Percentiles rank a stretch among this genome's conserved stretches.
phyloP scores from a whole-genome alignment of 2,888 invertebrate species.

The Torymus texanus region DNA sequence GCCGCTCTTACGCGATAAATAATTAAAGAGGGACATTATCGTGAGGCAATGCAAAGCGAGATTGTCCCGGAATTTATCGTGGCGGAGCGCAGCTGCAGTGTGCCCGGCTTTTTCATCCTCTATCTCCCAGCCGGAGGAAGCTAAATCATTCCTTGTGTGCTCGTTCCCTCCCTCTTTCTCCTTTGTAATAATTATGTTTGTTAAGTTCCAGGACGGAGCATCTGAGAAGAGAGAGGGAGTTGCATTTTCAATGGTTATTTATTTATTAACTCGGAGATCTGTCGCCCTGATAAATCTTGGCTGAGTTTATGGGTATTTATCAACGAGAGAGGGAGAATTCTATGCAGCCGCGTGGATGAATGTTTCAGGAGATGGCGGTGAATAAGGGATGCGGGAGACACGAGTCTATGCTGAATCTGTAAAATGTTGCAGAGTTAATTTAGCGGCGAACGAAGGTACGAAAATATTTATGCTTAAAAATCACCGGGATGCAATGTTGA shows the following conservation, averaged over 20 bases:
- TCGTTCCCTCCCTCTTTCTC: background rate
- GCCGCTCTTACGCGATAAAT: slow-evolving; percentile 56
- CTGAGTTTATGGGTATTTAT: too few relatives aligned
- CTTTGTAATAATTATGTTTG: slow-evolving; percentile 42
- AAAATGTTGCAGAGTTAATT: too few relatives aligned
- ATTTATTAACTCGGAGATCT: slow-evolving; percentile 8
- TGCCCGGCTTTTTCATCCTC: slow-evolving; percentile 2
- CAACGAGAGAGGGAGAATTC: too few relatives aligned
- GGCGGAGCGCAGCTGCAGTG: slow-evolving; percentile 3
- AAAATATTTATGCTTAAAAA: too few relatives aligned
- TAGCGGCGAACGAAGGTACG: too few relatives aligned
- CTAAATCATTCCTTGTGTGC: slow-evolving; percentile 24
- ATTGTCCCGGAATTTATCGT: slow-evolving; percentile 65
- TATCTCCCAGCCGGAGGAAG: slow-evolving; percentile 10
- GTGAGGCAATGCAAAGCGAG: slow-evolving; percentile 60
- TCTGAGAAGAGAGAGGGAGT: too few relatives aligned
- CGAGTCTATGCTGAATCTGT: too few relatives aligned
- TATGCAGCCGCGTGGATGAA: too few relatives aligned
- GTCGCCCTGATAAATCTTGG: too few relatives aligned
- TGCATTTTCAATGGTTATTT: slow-evolving; percentile 15
- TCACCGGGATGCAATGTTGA: too few relatives aligned
- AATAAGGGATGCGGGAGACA: too few relatives aligned
- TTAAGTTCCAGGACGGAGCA: background rate
- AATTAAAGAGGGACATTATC: slow-evolving; percentile 66
- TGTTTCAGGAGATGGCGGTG: too few relatives aligned